Base-by-base conservation (phyloP, 1,140 invertebrate genomes). In the Hyles euphorbiae region DNA sequence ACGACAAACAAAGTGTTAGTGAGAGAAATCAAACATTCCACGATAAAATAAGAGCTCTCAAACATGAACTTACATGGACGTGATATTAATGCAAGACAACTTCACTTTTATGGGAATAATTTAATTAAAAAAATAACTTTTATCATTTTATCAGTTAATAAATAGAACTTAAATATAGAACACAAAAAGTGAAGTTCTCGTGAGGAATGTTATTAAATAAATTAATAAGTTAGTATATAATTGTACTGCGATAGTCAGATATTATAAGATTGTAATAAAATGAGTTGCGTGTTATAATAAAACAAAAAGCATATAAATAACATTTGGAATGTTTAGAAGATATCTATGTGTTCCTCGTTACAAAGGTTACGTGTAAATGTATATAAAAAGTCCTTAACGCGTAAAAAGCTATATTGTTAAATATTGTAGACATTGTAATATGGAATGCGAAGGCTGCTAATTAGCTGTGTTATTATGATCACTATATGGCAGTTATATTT, bases 1-100 rank as follows among this genome's bases (percentile, higher is more conserved):
- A 73, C 69, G 61, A 68, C 68, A 71, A 78, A 68, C 70, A 70
- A 75, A 77, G 63, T 72, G 80, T 84, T 87, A 84, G 81, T 81
- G 60, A 70, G 63, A 68, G 61, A 67, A 76, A 57, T 72, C 36
- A 76, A 76, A 77, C 65, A 76, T 61, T 58, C 53, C 32, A 52
- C 50, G 34, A 34, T 51, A 51, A 75, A 74, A 71, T 55, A 48
- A 8, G 36, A 5, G 36, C 8, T 40, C 8, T 22, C 22, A 22
- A 54, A 62, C 48, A 62, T 58, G 40, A 63, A 62, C 36, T 51
- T 57, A 46, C 36, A 46, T 34, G 40, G 44, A 10, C 53, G 60
- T 66, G 60, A 68, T 67, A 68, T n/a, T 70, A 56, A 68, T 67
- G 63, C 53, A 60, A 57, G 74, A 71, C 63, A 68, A 67, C 67